phyloP scores from a whole-genome alignment of 2,797 vertebrate species.

The Pantherophis vulpinus region DNA sequence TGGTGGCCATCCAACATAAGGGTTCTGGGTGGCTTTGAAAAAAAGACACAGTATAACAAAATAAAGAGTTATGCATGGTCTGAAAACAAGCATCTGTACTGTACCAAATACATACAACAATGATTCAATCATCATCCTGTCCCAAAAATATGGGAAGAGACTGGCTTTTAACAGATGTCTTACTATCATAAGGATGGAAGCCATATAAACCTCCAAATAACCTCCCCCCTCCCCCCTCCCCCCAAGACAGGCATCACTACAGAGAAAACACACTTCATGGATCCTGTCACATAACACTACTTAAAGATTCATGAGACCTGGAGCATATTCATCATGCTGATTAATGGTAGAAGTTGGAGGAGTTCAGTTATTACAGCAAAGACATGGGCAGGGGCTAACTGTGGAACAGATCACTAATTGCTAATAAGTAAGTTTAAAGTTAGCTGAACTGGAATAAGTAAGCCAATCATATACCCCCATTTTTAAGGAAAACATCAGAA shows the following conservation, averaged over 20 bases:
- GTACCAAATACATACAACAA: background rate
- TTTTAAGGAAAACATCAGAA: background rate
- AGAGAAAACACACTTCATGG: background rate
- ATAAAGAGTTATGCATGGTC: background rate
- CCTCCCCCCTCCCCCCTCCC: accelerated
- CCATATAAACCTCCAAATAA: background rate
- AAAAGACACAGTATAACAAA: background rate
- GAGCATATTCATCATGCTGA: background rate
- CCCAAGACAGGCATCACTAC: background rate
- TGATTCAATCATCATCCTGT: background rate
- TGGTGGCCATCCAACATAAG: background rate
- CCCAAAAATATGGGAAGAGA: background rate
- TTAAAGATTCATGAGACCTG: background rate
- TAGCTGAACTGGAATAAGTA: background rate
- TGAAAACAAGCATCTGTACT: background rate
- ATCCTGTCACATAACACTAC: background rate
- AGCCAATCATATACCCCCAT: background rate
- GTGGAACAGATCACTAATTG: background rate
- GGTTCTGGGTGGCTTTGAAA: background rate
- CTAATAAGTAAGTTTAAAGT: background rate
- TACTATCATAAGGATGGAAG: background rate
- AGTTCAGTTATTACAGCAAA: background rate
- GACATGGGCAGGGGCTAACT: background rate
- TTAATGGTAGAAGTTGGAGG: background rate
- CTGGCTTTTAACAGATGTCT: background rate